Conservation (phyloP, 2,797 vertebrate genomes). For the Leptoclinus maculatus region DNA sequence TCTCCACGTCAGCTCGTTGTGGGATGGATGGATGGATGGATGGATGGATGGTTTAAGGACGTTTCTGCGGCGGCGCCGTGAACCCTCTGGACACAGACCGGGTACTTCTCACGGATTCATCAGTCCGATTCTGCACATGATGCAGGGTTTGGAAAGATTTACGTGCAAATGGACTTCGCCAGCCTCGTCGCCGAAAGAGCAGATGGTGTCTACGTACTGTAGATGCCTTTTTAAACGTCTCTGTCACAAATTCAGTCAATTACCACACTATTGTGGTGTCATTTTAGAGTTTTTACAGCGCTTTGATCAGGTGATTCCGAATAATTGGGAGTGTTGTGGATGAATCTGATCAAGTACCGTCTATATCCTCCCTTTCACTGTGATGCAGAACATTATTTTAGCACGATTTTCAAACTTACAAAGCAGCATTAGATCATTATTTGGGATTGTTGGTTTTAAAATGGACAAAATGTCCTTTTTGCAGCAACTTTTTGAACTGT, state of each 20-base stretch:
- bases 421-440: background rate
- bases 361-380: background rate
- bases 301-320: slow-evolving; percentile 35
- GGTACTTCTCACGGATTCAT: slow-evolving; percentile 31
- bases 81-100: slow-evolving; percentile 21
- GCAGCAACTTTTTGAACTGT: background rate
- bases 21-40: slow-evolving; percentile 7
- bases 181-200: slow-evolving; percentile 26
- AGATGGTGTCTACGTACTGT: slow-evolving; percentile 38
- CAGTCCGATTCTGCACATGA: slow-evolving; percentile 3
- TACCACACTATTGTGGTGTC: slow-evolving; percentile 41
- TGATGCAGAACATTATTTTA: slow-evolving; percentile 8
- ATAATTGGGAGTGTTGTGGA: slow-evolving; percentile 60
- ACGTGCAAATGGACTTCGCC: slow-evolving; percentile 15
- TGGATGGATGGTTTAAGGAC: slow-evolving; percentile 30
- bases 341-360: slow-evolving; percentile 33
- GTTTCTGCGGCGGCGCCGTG: slow-evolving; percentile 13
- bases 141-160: slow-evolving; percentile 45
- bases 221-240: slow-evolving; percentile 29
- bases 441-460: background rate
- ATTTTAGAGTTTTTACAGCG: slow-evolving; percentile 47
- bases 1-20: background rate
- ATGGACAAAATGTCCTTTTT: background rate
- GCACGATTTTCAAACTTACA: slow-evolving; percentile 1
- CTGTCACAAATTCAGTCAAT: background rate